Percentiles rank a stretch among this genome's conserved stretches.
phyloP scores from a whole-genome alignment of 2,888 invertebrate species.

The Escarpia spicata region DNA sequence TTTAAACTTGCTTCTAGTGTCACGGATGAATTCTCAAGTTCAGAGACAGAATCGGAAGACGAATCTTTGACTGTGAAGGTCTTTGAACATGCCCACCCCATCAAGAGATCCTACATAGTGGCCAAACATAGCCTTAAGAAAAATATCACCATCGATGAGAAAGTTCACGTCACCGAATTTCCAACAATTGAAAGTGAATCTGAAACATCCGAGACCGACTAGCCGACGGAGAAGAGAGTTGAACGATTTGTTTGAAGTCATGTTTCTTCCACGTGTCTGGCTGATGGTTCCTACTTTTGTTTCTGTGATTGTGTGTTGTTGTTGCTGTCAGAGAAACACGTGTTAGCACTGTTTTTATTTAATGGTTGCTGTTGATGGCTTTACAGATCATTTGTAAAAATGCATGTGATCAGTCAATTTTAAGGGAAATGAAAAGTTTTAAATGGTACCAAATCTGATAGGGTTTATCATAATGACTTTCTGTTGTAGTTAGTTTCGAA shows the following conservation, averaged over 20 bases:
- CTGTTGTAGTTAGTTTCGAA: neutral
- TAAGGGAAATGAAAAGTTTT: neutral
- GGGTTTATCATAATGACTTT: neutral
- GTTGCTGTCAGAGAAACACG: neutral
- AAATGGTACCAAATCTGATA: neutral
- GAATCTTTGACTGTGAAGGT: too few species aligned
- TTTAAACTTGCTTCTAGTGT: too few species aligned
- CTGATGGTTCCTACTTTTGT: neutral
- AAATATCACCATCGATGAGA: too few species aligned
- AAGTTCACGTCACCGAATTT: too few species aligned
- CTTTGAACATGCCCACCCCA: too few species aligned
- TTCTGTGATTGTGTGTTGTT: neutral
- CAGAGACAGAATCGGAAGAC: too few species aligned
- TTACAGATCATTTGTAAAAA: neutral
- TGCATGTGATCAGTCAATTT: neutral
- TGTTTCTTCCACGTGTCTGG: neutral
- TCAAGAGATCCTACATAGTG: too few species aligned
- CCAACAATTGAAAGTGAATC: too few species aligned
- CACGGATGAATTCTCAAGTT: too few species aligned
- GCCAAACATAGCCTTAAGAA: too few species aligned
- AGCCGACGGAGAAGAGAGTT: too few species aligned
- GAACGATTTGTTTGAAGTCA: neutral
- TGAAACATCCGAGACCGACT: too few species aligned
- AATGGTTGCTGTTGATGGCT: neutral
- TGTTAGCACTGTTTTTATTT: neutral